Base-by-base conservation (phyloP, 2,888 invertebrate species). In the Cactoblastis cactorum region DNA sequence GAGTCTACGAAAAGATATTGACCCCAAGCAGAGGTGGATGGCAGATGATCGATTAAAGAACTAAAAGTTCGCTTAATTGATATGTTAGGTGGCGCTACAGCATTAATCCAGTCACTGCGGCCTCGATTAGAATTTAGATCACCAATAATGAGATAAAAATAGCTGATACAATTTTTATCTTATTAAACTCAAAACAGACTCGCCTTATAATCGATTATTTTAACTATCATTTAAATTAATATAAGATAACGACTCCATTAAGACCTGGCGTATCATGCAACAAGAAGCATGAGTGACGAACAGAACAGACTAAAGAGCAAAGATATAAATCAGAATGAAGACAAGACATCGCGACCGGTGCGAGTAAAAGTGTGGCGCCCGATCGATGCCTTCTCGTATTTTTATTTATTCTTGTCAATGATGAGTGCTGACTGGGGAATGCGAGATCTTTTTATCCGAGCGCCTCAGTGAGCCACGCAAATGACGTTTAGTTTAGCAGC, bases 1-100 rank as follows among this genome's bases (percentile, higher is more conserved):
- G 72, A 76, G 77, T 78, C 75, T 77, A 69, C 67, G 64, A 76
- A 80, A 76, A 86, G 83, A 85, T 85, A 84, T 84, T 86, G 86
- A 87, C 84, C 85, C 71, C 78, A 58, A 65, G 64, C 68, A 53
- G 71, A 80, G 77, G 74, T 79, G 77, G 84, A 78, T 74, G 79
- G 71, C 78, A 74, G 79, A 82, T 86, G 86, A 86, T 84, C 71
- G 83, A 87, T 86, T 77, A 69, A 70, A 67, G 71, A 74, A 80
- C 77, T 74, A 77, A 74, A 37, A 73, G 59, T 69, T 67, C 63
- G 61, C 65, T 69, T 79, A 80, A 81, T 77, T 77, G 77, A 80
- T 76, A 75, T 68, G 75, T 79, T 74, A 73, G 69, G 69, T 78
- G 81, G 82, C 83, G 81, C 80, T 76, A 69, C 61, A 62, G 69